Conservation (phyloP, 2,113 vertebrate species). For the Mobula birostris region DNA sequence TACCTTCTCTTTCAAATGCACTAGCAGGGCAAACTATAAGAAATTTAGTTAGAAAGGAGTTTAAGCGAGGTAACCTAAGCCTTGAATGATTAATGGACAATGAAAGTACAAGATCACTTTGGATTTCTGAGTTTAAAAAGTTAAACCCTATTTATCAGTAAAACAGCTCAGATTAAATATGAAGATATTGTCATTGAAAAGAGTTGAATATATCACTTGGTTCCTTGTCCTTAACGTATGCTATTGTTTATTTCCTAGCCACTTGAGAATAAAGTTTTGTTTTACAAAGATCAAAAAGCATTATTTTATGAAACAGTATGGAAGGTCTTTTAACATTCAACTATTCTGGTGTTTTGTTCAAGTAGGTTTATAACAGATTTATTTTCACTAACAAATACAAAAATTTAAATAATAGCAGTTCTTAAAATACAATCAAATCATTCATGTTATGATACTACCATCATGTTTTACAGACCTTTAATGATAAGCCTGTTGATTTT, state of each 20-base stretch:
- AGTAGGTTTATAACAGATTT: neutral
- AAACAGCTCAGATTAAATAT: neutral
- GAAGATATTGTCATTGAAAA: neutral
- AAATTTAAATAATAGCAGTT: neutral
- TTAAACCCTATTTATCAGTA: neutral
- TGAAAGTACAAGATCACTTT: constrained; percentile 21
- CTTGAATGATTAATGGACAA: constrained; percentile 25
- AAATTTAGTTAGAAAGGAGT: neutral
- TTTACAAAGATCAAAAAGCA: neutral
- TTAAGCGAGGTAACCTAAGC: neutral
- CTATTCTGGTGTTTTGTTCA: neutral
- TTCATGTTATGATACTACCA: neutral
- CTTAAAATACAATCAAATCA: neutral
- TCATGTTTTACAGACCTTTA: neutral
- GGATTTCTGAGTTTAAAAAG: neutral
- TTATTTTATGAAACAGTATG: neutral
- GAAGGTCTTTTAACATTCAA: neutral
- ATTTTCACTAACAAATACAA: neutral
- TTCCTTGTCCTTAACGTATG: neutral
- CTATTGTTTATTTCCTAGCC: neutral
- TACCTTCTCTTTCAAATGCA: constrained; percentile 18
- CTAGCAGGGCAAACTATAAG: neutral
- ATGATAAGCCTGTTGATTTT: neutral
- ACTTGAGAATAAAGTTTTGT: neutral
- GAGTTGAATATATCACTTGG: neutral